Percentiles rank a stretch among this genome's conserved stretches.
These are phyloP conservation scores for Sander vitreus DNA, from an alignment of 2,113 vertebrate genomes.

Conservation along the genomic window DNA sequence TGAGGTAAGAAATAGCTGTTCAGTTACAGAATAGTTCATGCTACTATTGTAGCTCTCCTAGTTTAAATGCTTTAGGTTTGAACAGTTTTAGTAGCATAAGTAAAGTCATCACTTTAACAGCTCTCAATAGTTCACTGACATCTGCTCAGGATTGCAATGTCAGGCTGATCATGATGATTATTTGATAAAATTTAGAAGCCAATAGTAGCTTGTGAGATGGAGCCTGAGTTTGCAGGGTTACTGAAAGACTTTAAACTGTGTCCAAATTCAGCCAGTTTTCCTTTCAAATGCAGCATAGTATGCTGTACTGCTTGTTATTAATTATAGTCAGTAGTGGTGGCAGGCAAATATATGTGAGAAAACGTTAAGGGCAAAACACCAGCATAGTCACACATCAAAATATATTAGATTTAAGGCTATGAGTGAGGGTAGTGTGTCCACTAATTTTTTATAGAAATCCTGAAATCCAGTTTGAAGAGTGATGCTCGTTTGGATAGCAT, in stretches of 20 bases:
- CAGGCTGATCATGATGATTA: constrained; percentile 1
- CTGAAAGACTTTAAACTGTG: neutral
- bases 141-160: neutral
- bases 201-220: neutral
- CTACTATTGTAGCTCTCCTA: neutral
- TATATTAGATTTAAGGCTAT: neutral
- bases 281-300: neutral
- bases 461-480: neutral
- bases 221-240: neutral
- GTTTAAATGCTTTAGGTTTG: neutral
- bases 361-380: neutral
- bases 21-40: neutral
- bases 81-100: neutral
- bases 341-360: neutral
- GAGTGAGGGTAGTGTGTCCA: neutral
- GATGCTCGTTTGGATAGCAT: neutral
- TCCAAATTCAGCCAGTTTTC: neutral
- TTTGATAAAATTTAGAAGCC: neutral
- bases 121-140: neutral
- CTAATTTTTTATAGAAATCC: neutral
- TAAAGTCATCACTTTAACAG: neutral
- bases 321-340: neutral
- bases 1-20: neutral
- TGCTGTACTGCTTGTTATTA: neutral
- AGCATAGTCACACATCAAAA: neutral